phyloP scores from a whole-genome alignment of 2,113 vertebrate species.

The Ictalurus furcatus region DNA sequence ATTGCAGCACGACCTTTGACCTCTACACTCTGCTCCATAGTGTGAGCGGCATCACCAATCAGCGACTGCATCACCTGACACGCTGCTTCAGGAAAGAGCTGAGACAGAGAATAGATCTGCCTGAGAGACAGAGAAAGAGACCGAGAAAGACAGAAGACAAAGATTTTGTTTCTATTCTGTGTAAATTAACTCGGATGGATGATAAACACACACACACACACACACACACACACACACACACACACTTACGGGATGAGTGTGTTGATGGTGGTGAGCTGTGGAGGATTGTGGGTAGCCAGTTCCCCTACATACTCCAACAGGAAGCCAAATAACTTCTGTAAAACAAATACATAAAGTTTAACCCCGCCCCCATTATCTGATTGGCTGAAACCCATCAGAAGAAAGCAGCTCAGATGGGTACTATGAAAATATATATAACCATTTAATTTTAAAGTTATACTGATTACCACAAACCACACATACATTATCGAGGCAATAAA shows the following conservation, averaged over 20 bases:
- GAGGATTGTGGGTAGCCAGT: constrained; percentile 74
- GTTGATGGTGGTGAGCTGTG: constrained; percentile 80
- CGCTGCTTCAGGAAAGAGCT: constrained; percentile 86
- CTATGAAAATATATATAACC: not conserved
- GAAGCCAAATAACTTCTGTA: constrained; percentile 87
- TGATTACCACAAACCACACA: not conserved
- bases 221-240: not conserved
- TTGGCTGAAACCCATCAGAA: not conserved
- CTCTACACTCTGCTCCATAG: constrained; percentile 80
- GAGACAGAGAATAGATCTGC: constrained; percentile 83
- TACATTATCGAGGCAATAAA: not conserved
- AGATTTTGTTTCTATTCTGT: not conserved
- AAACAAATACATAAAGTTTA: constrained; percentile 31
- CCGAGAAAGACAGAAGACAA: not conserved
- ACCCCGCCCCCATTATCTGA: not conserved
- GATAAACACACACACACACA: not conserved
- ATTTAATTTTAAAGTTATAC: not conserved
- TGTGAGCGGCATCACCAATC: constrained; percentile 79
- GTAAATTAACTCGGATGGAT: not conserved
- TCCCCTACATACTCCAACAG: constrained; percentile 88
- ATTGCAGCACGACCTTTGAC: constrained; percentile 76
- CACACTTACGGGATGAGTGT: constrained; percentile 83
- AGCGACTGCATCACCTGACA: constrained; percentile 74
- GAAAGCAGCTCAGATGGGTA: not conserved
- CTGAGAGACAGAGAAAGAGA: constrained; percentile 62